Evolutionary conservation across 2,113 vertebrate species (phyloP), one percentile per base, ranked within the genome.

Genomic region (Rhynchopsitta pachyrhyncha): DNA sequence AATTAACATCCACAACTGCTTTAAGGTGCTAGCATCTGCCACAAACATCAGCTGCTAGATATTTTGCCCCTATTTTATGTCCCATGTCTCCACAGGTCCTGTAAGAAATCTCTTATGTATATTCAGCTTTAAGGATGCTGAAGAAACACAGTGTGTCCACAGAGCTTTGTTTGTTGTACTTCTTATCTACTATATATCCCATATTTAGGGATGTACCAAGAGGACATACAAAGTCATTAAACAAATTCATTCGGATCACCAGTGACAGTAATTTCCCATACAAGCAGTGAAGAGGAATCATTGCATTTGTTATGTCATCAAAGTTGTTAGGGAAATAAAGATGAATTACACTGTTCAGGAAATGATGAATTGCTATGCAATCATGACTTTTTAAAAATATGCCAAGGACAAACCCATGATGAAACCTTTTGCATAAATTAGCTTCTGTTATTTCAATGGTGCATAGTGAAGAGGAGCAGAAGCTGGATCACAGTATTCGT

Each of bases 341-440:
- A 91, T 91, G 53, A 96, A 94, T 91, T 95, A 49, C 70, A 20
- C 66, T 85, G 67, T 53, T 91, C 53, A 88, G 93, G 84, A 95
- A 93, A 91, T 91, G 63, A 94, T 49, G 86, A 90, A 92, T 49
- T 76, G 82, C 91, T 91, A 46, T 91, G 84, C 84, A 94, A 95
- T 91, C 84, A 85, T 77, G 78, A 88, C 84, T 95, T 92, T 63
- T 96, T 77, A 95, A 95, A 94, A 95, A 85, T 87, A 96, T 53
- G 57, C 73, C 81, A 76, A 85, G 70, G 81, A 95, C 84, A 95
- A 97, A 92, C 12, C 69, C 77, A 79, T 91, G 89, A 89, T 76
- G 77, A 70, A 95, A 95, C 37, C 81, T 96, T 95, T 80, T 85
- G 78, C 84, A 88, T 90, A 91, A 87, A 94, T 94, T 77, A 95